phyloP scores from a whole-genome alignment of 2,888 invertebrate species.

The Craniophora ligustri region DNA sequence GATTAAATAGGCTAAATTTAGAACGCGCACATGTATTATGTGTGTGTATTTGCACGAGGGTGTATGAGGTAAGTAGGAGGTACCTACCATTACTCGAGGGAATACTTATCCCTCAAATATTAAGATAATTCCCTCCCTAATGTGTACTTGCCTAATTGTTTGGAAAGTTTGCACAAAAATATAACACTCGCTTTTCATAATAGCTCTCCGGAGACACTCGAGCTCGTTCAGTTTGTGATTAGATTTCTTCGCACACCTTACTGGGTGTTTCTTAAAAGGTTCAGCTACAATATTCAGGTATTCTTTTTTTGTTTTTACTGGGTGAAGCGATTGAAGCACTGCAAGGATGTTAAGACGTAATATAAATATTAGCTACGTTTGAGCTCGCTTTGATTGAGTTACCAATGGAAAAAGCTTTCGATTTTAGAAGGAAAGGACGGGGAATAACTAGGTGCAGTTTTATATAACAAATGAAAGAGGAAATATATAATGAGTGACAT shows the following conservation, averaged over 20 bases:
- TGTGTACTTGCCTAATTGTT: constrained; percentile 44
- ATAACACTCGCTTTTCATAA: constrained; percentile 34
- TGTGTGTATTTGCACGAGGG: not conserved
- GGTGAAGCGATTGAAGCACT: too few species aligned
- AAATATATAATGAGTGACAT: too few species aligned
- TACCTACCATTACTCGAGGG: constrained; percentile 6
- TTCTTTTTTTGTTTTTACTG: constrained; percentile 7
- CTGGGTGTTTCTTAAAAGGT: constrained; percentile 12
- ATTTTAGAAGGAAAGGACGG: too few species aligned
- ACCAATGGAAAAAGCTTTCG: too few species aligned
- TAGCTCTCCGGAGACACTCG: constrained; percentile 23
- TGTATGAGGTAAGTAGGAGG: constrained; percentile 2
- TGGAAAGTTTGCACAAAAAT: constrained; percentile 39
- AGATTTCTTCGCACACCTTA: constrained; percentile 35
- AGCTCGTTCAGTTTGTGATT: constrained; percentile 44
- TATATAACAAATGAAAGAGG: too few species aligned
- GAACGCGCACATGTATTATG: constrained; percentile 25
- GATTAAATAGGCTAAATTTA: constrained; percentile 48
- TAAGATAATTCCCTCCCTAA: constrained; percentile 35
- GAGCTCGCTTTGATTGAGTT: too few species aligned
- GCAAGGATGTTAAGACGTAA: too few species aligned
- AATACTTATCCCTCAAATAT: constrained; percentile 25
- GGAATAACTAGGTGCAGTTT: too few species aligned
- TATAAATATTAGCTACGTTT: too few species aligned
- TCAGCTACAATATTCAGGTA: constrained; percentile 9